Evolutionary conservation across 2,888 invertebrate genomes (phyloP), one percentile per base, ranked within the genome.

Genomic region (Calliphora vomitoria): DNA sequence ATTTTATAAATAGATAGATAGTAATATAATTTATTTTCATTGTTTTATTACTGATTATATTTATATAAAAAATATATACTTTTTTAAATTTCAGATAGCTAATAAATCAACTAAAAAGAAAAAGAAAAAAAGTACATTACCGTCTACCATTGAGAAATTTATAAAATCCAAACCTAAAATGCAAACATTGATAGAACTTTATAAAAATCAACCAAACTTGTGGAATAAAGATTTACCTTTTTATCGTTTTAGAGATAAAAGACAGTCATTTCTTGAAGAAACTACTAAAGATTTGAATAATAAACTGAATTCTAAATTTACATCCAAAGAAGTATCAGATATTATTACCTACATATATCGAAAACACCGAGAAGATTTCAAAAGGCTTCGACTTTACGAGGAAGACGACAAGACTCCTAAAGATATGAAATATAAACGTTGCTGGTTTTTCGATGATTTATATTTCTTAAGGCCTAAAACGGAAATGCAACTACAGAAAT

Each of bases 81-180:
- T 68, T 15, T 47, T 47, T 25, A 13, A 13, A 20, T 82, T 84
- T 83, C 47, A 83, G 83, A n/a, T 58, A 50, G 44, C 3, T 38
- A 44, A 47, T 15, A 80, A 85, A 41, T 4, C 31, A 8, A 20
- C 41, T 25, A 81, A 69, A 71, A 81, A 58, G 38, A 81, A 53
- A 62, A 64, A 71, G 35, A 80, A 71, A 44, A 80, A 79, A 69
- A 79, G 18, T 47, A 10, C 60, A 13, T 68, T 80, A 31, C 44
- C 80, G 6, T 62, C 75, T 38, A n/a, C 62, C 50, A 55, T 82
- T 15, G 60, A 68, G 6, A 74, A 74, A 35, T 87, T 87, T 55
- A 74, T 83, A 11, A 87, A 82, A 58, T 85, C 85, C 4, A 72
- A 82, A 44, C n/a, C 35, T 64, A 87, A 87, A 74, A 82, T 87